phyloP scores from a whole-genome alignment of 2,113 vertebrate genomes.

The Crocuta crocuta region DNA sequence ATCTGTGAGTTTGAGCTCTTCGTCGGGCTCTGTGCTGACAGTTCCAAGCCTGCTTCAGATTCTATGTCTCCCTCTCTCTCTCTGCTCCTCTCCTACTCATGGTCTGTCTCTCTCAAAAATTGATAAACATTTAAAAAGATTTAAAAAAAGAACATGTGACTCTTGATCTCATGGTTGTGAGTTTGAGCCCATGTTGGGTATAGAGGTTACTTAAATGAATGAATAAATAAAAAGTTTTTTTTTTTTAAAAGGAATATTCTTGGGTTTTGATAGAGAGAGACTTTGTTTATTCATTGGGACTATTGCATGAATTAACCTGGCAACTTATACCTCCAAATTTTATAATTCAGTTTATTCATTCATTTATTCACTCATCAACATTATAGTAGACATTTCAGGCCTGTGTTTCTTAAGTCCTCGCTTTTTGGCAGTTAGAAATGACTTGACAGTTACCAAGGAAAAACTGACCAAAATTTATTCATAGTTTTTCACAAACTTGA shows the following conservation, averaged over 20 bases:
- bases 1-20: too few relatives aligned
- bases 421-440: background rate
- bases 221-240: too few relatives aligned
- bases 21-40: too few relatives aligned
- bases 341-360: background rate
- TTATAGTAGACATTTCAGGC: background rate
- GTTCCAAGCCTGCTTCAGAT: too few relatives aligned
- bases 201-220: too few relatives aligned
- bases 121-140: too few relatives aligned
- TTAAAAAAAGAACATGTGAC: too few relatives aligned
- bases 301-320: background rate
- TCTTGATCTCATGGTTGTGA: too few relatives aligned
- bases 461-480: background rate
- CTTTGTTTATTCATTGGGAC: background rate
- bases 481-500: background rate
- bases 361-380: background rate
- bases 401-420: background rate
- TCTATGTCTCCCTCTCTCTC: too few relatives aligned
- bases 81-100: too few relatives aligned
- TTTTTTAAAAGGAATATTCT: background rate
- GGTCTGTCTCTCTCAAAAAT: too few relatives aligned
- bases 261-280: background rate
- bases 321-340: background rate
- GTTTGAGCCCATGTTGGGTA: too few relatives aligned
- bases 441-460: background rate